Base-by-base conservation (phyloP, 2,797 vertebrate genomes). In the Acridotheres tristis region DNA sequence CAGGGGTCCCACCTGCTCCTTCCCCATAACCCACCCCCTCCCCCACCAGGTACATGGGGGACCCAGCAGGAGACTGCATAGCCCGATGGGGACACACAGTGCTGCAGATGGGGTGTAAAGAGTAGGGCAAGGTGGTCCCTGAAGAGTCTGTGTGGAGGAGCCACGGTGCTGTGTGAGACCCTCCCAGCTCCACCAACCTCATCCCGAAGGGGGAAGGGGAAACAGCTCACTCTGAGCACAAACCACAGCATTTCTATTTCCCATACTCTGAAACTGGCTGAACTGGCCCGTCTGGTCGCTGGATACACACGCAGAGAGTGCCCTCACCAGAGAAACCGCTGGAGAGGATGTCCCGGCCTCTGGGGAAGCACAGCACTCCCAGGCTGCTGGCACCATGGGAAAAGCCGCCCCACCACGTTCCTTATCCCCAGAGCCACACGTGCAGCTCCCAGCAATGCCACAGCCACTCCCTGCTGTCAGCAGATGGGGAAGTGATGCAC, bases 211-310 rank as follows among this genome's bases (percentile, higher is more conserved):
- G 79, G 48, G 75, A 89, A 84, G 82, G 90, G 85, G 85, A 88
- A 91, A 63, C 6, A 0, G 4, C 85, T 93, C 66, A 3, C 69
- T 51, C 79, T 81, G 92, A 92, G 30, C 1, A 7, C 62, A 89
- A 84, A 84, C 69, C 82, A 25, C 69, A 81, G 88, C 67, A 25
- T 73, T 92, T 69, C 73, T 86, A 66, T 88, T 95, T 93, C 88
- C 91, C 92, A 94, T 89, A 59, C 88, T 67, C 66, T 50, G 13
- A 32, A 95, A 96, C 91, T 91, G 95, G 95, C 76, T 54, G 87
- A 93, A 85, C 94, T 76, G 91, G 96, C 88, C 71, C 0, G 10
- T 72, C 92, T 81, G 89, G 89, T 91, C 18, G 7, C 85, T 88
- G 88, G 88, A 76, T 90, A 88, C 85, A 88, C 86, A 94, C 4